Evolutionary conservation across 2,888 invertebrate genomes (phyloP).

Genomic region (Siphonodentalium dalli): DNA sequence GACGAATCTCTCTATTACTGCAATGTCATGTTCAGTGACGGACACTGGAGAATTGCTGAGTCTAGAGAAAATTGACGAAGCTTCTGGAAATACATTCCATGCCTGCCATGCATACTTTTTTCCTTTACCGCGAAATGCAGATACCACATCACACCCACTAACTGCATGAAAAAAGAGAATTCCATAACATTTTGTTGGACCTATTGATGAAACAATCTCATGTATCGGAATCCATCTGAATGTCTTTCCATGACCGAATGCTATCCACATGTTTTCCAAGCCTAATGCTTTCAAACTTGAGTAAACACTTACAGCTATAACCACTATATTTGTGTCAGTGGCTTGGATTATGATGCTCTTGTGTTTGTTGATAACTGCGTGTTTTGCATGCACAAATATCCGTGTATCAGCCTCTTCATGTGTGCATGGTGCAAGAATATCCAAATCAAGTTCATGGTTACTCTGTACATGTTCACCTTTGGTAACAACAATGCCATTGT

Average conservation of each 20-base stretch:
- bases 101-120: constrained; percentile 35
- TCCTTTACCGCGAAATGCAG: constrained; percentile 30
- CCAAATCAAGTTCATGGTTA: too few species aligned
- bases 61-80: constrained; percentile 16
- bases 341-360: too few species aligned
- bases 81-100: constrained; percentile 28
- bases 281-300: constrained; percentile 12
- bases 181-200: constrained; percentile 23
- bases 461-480: too few species aligned
- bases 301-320: constrained; percentile 10
- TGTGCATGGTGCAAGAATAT: too few species aligned
- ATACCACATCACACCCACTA: constrained; percentile 36
- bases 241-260: constrained; percentile 27
- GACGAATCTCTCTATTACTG: constrained; percentile 29
- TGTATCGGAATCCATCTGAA: constrained; percentile 30
- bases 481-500: too few species aligned
- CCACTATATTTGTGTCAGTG: constrained; percentile 12
- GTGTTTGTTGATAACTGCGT: too few species aligned
- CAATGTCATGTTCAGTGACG: constrained; percentile 16
- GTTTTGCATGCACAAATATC: constrained; percentile 17
- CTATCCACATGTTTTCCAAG: constrained; percentile 26
- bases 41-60: constrained; percentile 10
- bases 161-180: constrained; percentile 34
- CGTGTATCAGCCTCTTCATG: too few species aligned
- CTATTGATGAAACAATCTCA: constrained; percentile 23